Conservation (phyloP, 1,140 invertebrate genomes). For the Cotesia typhae region DNA sequence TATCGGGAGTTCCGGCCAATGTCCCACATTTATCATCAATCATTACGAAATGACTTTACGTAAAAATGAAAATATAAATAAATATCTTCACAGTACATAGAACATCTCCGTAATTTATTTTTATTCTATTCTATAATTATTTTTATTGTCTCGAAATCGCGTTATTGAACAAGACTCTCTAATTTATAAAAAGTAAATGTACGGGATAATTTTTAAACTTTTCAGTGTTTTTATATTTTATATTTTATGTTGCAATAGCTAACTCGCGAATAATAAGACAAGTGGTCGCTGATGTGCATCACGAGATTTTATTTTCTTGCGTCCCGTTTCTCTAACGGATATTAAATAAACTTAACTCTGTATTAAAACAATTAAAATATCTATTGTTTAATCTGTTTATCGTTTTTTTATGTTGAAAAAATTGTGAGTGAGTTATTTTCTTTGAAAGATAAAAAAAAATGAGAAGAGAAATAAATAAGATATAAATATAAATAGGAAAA, state of each 20-base stretch:
- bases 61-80: neutral
- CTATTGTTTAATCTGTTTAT: neutral
- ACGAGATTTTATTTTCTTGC: neutral
- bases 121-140: neutral
- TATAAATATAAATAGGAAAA: neutral
- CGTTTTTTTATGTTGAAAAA: no score
- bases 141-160: neutral
- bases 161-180: no score
- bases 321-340: conserved; percentile 9
- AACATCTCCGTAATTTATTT: neutral
- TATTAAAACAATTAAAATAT: neutral
- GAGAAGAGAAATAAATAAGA: no score
- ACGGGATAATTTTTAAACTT: no score
- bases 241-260: neutral
- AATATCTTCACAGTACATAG: conserved; percentile 7
- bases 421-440: no score
- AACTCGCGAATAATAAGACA: neutral
- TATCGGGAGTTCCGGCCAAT: neutral
- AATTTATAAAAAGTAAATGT: no score
- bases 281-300: neutral
- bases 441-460: no score
- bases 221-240: no score
- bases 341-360: no score
- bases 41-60: neutral
- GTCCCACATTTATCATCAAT: neutral